Evolutionary conservation across 1,140 invertebrate species (phyloP), one percentile per base, ranked within the genome.

Genomic region (Zophobas atratus): DNA sequence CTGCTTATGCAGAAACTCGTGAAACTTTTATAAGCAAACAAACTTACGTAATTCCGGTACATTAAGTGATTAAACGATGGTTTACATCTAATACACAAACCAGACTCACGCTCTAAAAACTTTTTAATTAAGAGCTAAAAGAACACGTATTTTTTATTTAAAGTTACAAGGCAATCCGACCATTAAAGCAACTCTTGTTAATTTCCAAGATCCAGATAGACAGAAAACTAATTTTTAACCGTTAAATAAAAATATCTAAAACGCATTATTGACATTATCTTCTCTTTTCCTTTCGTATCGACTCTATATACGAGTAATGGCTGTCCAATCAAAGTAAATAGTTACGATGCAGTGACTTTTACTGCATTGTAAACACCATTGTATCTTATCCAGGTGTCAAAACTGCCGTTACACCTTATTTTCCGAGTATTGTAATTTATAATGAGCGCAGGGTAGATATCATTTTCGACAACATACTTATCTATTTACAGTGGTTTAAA

Each of bases 61-160:
- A 57, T 57, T 57, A 57, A 57, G 32, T 34, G 55, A 57, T 57
- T 57, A 57, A 57, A 57, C 20, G 34, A 34, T 57, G 20, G 32
- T 57, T 34, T 57, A 57, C 33, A 57, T 57, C 32, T 34, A 57
- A 35, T 35, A 5, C 34, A 57, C 55, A 34, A 34, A 35, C 20
- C 20, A 8, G 35, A 20, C 3, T 20, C 33, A 8, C 3, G 3
- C 49, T 20, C 4, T 51, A 51, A 57, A 57, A 57, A 57, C 49
- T 57, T 57, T 57, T 57, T 57, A 57, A 57, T 57, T 57, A 57
- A 57, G 55, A 57, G 3, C 33, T 63, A 39, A 63, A 38, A 63
- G 57, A 63, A 63, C n/a, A n/a, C 57, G 36, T 39, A 39, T 8
- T 67, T 41, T 39, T 67, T 67, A 1, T 32, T 5, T 67, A 2